Evolutionary conservation across 2,888 invertebrate species (phyloP).

Genomic region (Lamellibrachia satsuma): DNA sequence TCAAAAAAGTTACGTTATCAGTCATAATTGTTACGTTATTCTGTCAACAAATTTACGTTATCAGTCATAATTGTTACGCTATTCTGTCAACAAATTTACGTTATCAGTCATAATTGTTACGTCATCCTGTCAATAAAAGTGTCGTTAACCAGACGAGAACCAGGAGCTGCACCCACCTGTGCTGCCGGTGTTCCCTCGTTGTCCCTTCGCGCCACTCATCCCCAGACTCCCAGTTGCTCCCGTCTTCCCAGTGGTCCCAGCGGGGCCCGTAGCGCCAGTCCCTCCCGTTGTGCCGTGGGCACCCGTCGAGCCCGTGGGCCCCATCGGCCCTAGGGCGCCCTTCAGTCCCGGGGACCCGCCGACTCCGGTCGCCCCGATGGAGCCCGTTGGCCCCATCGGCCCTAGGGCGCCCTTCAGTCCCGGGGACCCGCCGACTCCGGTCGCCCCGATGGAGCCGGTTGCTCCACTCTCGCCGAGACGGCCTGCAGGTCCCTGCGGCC

Average conservation of each 20-base stretch:
- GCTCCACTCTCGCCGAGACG: constrained; percentile 30
- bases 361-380: constrained; percentile 32
- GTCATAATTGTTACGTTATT: neutral
- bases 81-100: neutral
- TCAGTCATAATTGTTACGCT: neutral
- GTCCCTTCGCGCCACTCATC: constrained; percentile 21
- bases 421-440: constrained; percentile 24
- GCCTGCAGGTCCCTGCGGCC: constrained; percentile 33
- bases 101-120: too few relatives aligned
- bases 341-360: neutral
- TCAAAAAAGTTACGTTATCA: neutral
- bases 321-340: neutral
- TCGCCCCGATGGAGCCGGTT: constrained; percentile 27
- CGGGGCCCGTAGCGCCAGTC: constrained; percentile 26
- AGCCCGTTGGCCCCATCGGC: neutral
- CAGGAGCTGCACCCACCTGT: neutral
- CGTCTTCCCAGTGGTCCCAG: constrained; percentile 19
- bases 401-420: neutral
- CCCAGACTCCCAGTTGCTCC: constrained; percentile 26
- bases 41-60: neutral
- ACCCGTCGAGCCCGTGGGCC: neutral
- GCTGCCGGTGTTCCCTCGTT: constrained; percentile 22
- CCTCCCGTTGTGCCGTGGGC: constrained; percentile 24
- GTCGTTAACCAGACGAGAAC: too few relatives aligned
- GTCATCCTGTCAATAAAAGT: too few relatives aligned